Percentiles rank a stretch among this genome's conserved stretches.
phyloP scores from a whole-genome alignment of 2,888 invertebrate genomes.

The Operophtera brumata region DNA sequence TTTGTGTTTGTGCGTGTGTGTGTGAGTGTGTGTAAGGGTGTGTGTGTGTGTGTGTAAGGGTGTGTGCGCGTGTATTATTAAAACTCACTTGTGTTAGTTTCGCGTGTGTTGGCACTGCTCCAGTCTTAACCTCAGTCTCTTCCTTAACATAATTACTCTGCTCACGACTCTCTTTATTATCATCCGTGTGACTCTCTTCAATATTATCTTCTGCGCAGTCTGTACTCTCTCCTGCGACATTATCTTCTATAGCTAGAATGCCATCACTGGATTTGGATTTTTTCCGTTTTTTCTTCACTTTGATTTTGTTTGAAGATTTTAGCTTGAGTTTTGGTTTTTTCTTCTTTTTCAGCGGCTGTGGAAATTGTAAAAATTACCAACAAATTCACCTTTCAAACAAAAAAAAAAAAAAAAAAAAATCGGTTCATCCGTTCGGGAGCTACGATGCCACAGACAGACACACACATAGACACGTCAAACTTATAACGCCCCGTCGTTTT shows the following conservation, averaged over 20 bases:
- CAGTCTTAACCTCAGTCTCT: neutral
- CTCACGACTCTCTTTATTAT: neutral
- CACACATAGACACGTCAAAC: too few relatives aligned
- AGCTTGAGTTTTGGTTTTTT: constrained; percentile 31
- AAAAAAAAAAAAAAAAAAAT: too few relatives aligned
- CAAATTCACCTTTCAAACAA: too few relatives aligned
- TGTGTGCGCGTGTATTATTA: neutral
- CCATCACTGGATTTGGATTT: constrained; percentile 19
- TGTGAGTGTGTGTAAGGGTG: neutral
- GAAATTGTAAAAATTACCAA: neutral
- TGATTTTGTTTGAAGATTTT: constrained; percentile 28
- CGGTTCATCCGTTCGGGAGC: too few relatives aligned
- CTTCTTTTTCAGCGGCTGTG: constrained; percentile 31
- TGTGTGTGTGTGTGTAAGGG: neutral
- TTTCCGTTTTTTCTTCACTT: constrained; percentile 31
- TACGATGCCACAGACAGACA: too few relatives aligned
- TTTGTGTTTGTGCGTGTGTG: neutral
- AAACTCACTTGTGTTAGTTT: neutral
- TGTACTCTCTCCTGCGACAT: neutral
- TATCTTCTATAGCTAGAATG: neutral
- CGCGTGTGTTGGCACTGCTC: neutral
- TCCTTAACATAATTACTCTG: neutral
- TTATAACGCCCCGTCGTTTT: too few relatives aligned
- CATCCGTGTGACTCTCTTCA: neutral
- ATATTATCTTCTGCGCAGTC: neutral